Evolutionary conservation across 2,113 vertebrate genomes (phyloP), one percentile per base, ranked within the genome.

Genomic region (Rhea pennata): DNA sequence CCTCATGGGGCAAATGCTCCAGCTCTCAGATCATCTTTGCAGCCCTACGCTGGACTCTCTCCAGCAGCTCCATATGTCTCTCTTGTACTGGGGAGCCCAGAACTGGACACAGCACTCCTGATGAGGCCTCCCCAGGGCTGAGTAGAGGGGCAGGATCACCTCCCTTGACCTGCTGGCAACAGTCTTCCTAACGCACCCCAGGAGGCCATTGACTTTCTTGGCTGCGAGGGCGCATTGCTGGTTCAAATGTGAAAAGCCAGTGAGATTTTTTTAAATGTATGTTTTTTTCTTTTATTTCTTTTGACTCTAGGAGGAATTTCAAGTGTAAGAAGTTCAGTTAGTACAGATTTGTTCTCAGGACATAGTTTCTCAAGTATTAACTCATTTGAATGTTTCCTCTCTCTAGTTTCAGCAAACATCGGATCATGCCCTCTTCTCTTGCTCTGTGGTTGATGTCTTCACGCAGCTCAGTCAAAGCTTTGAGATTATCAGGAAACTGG

Each of bases 381-480:
- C 69, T 33, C 31, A 9, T 46, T 66, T 77, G 16, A 26, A 71
- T 74, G 53, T 82, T 64, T 53, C 42, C 42, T 87, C 50, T 66
- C 79, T 88, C 58, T 96, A 99, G 99, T 99, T 99, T 96, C 99
- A 99, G 98, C 99, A 99, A 97, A 99, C 99, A 8, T 99, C 99
- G 4, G 99, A 99, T 64, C 99, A 99, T 13, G 99, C 99, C 73
- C 99, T 99, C 86, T 99, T 99, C 96, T 99, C 99, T 67, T 99
- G 99, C 90, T 99, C 99, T 0, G 99, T 99, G 97, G 99, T 99
- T 92, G 99, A 99, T 65, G 99, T 99, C 96, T 99, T 99, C 96
- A 99, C 99, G 56, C 99, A 99, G 89, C 99, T 99, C 78, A 99
- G 99, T 97, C 99, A 99, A 98, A 99, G 99, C 95, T 99, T 99